These are phyloP conservation scores for Muschampia plurimacula DNA, from an alignment of 2,888 invertebrate genomes.

Conservation along the genomic window DNA sequence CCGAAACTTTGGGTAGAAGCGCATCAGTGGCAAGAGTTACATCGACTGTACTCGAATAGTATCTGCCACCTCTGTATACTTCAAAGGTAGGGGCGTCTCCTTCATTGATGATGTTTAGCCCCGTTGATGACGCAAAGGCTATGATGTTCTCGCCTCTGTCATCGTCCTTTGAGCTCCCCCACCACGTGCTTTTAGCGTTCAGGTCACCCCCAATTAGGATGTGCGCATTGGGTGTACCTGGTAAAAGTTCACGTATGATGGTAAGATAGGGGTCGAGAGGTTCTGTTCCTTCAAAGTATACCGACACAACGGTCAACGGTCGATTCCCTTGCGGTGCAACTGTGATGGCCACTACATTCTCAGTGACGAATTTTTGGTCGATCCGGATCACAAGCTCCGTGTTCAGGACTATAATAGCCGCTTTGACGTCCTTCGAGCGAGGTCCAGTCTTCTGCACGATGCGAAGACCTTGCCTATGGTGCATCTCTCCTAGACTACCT, in stretches of 20 bases:
- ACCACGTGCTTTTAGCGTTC: not conserved
- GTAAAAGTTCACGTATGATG: not conserved
- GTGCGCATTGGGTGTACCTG: not conserved
- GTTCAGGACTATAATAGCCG: too few species aligned
- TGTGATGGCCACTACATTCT: too few species aligned
- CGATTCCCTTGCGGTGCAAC: too few species aligned
- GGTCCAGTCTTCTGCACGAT: too few species aligned
- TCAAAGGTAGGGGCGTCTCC: not conserved
- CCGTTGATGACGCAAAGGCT: not conserved
- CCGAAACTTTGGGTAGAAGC: not conserved
- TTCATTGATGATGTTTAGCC: not conserved
- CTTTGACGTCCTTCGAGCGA: too few species aligned
- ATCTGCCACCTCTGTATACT: not conserved
- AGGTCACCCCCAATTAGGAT: not conserved
- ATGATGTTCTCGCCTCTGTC: not conserved
- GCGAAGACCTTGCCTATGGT: too few species aligned
- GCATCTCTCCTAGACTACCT: too few species aligned
- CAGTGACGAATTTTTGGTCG: too few species aligned
- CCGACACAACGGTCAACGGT: not conserved
- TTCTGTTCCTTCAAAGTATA: not conserved
- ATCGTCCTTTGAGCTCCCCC: not conserved
- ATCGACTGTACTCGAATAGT: not conserved
- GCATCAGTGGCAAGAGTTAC: not conserved
- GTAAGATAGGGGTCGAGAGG: not conserved
- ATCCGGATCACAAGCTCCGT: too few species aligned